These are phyloP conservation scores for Geophilus truncorum DNA, from an alignment of 2,888 invertebrate species.

Conservation along the genomic window DNA sequence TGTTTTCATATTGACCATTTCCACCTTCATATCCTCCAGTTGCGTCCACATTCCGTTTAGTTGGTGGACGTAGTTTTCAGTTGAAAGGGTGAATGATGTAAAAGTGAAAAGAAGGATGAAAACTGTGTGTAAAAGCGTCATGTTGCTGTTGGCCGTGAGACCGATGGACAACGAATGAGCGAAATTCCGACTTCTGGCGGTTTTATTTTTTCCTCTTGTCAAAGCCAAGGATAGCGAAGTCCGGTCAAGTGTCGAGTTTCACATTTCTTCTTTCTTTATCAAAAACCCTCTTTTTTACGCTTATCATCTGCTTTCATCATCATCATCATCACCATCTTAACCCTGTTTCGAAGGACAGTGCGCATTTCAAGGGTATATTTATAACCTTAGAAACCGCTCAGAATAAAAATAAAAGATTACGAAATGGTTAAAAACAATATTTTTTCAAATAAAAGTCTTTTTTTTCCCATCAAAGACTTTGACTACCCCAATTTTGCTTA, in stretches of 20 bases:
- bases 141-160: neutral
- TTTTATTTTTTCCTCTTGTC: neutral
- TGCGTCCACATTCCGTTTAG: neutral
- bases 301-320: slow-evolving; percentile 5
- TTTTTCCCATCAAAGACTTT: too few species aligned
- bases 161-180: neutral
- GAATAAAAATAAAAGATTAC: neutral
- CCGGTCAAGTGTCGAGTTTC: neutral
- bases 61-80: neutral
- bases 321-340: neutral
- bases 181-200: neutral
- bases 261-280: neutral
- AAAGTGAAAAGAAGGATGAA: neutral
- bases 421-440: too few species aligned
- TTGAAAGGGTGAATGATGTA: neutral
- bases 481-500: too few species aligned
- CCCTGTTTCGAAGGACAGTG: neutral
- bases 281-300: neutral
- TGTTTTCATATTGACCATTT: neutral
- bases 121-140: neutral
- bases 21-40: neutral
- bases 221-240: slow-evolving; percentile 20
- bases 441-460: too few species aligned
- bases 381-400: neutral
- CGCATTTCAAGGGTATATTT: neutral